These are phyloP conservation scores for Eretmochelys imbricata DNA, from an alignment of 2,113 vertebrate genomes.

Conservation along the genomic window DNA sequence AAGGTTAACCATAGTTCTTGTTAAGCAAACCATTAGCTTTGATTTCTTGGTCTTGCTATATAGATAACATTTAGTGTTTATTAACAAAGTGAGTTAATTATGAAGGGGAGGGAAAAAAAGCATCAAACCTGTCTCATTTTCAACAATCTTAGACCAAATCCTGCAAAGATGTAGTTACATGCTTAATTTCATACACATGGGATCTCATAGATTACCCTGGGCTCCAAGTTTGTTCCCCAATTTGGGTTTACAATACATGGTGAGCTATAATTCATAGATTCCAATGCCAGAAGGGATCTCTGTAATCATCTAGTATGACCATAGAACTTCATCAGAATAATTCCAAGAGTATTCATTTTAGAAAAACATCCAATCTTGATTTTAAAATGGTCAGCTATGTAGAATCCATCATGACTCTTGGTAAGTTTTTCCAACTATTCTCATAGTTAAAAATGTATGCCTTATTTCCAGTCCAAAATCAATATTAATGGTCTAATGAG, in stretches of 20 bases:
- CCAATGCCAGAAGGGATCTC: neutral
- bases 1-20: neutral
- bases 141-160: fast-evolving
- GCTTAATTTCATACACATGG: neutral
- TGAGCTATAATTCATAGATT: neutral
- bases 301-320: neutral
- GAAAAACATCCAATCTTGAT: too few relatives aligned
- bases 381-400: too few relatives aligned
- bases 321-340: neutral
- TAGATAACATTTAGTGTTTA: too few relatives aligned
- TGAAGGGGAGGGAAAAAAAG: neutral
- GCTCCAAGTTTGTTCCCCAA: neutral
- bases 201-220: neutral
- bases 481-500: too few relatives aligned
- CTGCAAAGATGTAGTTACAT: fast-evolving
- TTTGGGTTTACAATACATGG: neutral
- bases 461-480: too few relatives aligned
- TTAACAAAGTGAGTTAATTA: neutral
- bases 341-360: neutral
- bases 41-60: neutral
- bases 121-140: fast-evolving
- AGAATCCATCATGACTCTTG: too few relatives aligned
- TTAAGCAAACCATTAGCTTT: neutral
- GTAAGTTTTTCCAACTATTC: too few relatives aligned
- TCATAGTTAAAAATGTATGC: too few relatives aligned